These are phyloP conservation scores for Globia sparganii DNA, from an alignment of 2,888 invertebrate species.

Conservation along the genomic window DNA sequence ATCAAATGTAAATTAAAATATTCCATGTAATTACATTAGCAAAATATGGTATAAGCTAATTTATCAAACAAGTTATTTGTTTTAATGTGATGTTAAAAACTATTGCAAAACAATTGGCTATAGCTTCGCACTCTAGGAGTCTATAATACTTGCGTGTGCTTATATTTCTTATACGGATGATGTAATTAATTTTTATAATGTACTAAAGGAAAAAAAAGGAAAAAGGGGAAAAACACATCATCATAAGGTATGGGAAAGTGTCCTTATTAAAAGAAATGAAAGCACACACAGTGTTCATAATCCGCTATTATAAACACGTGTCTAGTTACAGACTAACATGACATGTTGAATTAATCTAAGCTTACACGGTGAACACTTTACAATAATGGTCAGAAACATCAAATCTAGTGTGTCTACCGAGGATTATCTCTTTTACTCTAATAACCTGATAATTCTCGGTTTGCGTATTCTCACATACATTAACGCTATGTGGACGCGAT, in stretches of 20 bases:
- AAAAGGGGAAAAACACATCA: no score
- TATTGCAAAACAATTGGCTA: constrained; percentile 89
- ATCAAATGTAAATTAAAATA: constrained; percentile 79
- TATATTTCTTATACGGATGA: constrained; percentile 63
- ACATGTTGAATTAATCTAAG: constrained; percentile 87
- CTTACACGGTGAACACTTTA: constrained; percentile 89
- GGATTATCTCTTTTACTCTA: constrained; percentile 75
- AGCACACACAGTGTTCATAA: constrained; percentile 77
- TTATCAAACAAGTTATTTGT: constrained; percentile 81
- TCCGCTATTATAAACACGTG: constrained; percentile 80
- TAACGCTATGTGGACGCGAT: constrained; percentile 87
- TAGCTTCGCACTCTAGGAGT: constrained; percentile 88
- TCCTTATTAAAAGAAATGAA: constrained; percentile 28
- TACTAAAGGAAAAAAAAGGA: no score
- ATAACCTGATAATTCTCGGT: constrained; percentile 80
- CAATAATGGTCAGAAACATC: constrained; percentile 86
- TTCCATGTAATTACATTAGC: constrained; percentile 82
- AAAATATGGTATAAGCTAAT: constrained; percentile 87
- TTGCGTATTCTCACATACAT: constrained; percentile 78
- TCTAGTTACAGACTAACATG: constrained; percentile 88
- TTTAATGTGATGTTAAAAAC: constrained; percentile 85
- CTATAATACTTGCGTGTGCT: constrained; percentile 77
- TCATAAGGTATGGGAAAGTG: no score
- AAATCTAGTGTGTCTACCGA: constrained; percentile 82
- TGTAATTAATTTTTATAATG: constrained; percentile 18